These are phyloP conservation scores for Cichlasoma orientale DNA, from an alignment of 2,797 vertebrate species.

Conservation along the genomic window DNA sequence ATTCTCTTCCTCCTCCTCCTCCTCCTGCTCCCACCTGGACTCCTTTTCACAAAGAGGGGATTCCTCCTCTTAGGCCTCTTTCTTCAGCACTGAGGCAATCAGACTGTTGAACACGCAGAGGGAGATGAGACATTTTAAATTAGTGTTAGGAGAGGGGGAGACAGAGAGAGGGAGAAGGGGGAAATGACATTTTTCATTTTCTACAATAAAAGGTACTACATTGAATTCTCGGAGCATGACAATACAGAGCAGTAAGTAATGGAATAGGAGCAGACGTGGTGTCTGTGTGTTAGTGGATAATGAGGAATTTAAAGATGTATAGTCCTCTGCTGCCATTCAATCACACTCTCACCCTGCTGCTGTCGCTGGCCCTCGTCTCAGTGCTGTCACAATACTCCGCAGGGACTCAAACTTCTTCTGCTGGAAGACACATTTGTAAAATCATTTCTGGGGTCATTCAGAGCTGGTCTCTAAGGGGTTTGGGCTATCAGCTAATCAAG, in stretches of 20 bases:
- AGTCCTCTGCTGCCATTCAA: conserved; percentile 69
- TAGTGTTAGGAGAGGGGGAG: conserved; percentile 69
- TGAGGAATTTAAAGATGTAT: conserved; percentile 78
- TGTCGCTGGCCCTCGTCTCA: conserved; percentile 52
- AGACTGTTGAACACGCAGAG: conserved; percentile 77
- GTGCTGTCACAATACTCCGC: conserved; percentile 52
- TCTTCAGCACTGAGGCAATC: conserved; percentile 79
- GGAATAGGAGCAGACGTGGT: conserved; percentile 75
- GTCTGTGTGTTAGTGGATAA: conserved; percentile 78
- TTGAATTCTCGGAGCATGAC: conserved; percentile 81
- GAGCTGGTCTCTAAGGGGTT: background rate
- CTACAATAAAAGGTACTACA: conserved; percentile 79
- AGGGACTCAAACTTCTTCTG: conserved; percentile 40
- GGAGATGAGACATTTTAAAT: conserved; percentile 84
- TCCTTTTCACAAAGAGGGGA: conserved; percentile 77
- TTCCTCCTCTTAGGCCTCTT: conserved; percentile 78
- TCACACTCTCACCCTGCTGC: conserved; percentile 45
- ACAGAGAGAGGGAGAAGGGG: conserved; percentile 50
- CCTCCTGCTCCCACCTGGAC: conserved; percentile 65
- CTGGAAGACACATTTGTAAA: conserved; percentile 3
- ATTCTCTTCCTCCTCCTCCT: conserved; percentile 36
- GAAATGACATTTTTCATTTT: conserved; percentile 80
- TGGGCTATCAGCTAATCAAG: conserved; percentile 18
- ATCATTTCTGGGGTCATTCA: conserved; percentile 26
- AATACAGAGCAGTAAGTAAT: conserved; percentile 76